Evolutionary conservation across 2,113 vertebrate species (phyloP).

Genomic region (Setophaga kirtlandii): DNA sequence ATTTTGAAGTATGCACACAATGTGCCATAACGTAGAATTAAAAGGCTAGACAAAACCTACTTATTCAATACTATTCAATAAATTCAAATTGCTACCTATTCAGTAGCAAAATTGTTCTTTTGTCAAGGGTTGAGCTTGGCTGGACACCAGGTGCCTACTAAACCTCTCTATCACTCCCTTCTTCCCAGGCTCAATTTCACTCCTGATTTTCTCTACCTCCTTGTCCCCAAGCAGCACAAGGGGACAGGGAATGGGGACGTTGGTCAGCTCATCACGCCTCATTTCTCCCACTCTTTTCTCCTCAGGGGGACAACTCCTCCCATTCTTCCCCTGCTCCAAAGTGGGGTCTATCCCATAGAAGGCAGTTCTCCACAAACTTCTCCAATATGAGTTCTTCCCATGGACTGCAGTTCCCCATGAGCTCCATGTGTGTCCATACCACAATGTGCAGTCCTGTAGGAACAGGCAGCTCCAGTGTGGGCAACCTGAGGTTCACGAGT

Average conservation of each 20-base stretch:
- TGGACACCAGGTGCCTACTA: not conserved
- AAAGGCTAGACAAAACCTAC: not conserved
- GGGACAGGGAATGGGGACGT: not conserved
- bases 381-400: not conserved
- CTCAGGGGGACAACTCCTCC: not conserved
- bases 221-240: too few relatives aligned
- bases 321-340: not conserved
- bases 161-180: not conserved
- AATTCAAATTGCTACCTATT: not conserved
- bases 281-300: not conserved
- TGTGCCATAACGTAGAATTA: slow-evolving; percentile 3
- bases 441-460: not conserved
- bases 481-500: not conserved
- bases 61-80: not conserved
- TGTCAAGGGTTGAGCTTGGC: not conserved
- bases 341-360: not conserved
- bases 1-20: not conserved
- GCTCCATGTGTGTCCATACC: too few relatives aligned
- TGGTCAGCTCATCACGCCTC: not conserved
- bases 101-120: slow-evolving; percentile 9
- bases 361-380: not conserved
- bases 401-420: not conserved
- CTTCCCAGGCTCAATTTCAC: not conserved
- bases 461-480: not conserved
- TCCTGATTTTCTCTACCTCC: not conserved